Percentiles rank a stretch among this genome's conserved stretches.
Conservation (phyloP, 2,888 invertebrate species). For the Aradus depressus region DNA sequence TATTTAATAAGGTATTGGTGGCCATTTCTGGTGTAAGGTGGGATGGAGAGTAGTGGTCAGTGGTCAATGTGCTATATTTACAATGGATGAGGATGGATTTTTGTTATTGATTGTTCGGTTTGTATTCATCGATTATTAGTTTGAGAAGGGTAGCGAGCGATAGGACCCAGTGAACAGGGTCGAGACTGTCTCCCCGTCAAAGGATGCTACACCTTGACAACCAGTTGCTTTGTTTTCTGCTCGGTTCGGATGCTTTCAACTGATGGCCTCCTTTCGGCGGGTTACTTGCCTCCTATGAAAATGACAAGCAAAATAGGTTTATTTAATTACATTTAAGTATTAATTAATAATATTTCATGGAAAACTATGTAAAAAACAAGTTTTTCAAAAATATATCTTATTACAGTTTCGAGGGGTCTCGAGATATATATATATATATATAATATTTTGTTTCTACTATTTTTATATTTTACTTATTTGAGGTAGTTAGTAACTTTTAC, state of each 20-base stretch:
- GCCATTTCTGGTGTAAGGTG: constrained; percentile 1
- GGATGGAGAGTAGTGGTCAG: constrained; percentile 10
- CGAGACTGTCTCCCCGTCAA: constrained; percentile 50
- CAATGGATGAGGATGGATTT: constrained; percentile 8
- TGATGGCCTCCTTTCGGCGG: constrained; percentile 76
- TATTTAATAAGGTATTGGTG: too few relatives aligned
- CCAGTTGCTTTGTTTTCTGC: constrained; percentile 69
- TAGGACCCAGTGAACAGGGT: constrained; percentile 2
- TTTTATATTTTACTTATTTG: too few relatives aligned
- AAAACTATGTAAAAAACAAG: too few relatives aligned
- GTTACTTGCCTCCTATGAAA: constrained; percentile 73
- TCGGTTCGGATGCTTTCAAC: constrained; percentile 63
- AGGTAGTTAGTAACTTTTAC: too few relatives aligned
- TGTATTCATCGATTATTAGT: too few relatives aligned
- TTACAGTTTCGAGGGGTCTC: too few relatives aligned
- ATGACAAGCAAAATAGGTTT: background rate
- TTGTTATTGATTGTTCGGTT: constrained; percentile 11
- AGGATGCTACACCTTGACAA: constrained; percentile 76
- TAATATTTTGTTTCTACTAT: too few relatives aligned
- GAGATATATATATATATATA: too few relatives aligned
- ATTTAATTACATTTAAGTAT: too few relatives aligned
- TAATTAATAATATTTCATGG: too few relatives aligned
- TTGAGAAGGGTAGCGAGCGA: too few relatives aligned
- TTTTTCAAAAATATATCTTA: too few relatives aligned
- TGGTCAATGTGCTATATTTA: constrained; percentile 3